Evolutionary conservation across 2,888 invertebrate species (phyloP), one percentile per base, ranked within the genome.

Genomic region (Lypha dubia): DNA sequence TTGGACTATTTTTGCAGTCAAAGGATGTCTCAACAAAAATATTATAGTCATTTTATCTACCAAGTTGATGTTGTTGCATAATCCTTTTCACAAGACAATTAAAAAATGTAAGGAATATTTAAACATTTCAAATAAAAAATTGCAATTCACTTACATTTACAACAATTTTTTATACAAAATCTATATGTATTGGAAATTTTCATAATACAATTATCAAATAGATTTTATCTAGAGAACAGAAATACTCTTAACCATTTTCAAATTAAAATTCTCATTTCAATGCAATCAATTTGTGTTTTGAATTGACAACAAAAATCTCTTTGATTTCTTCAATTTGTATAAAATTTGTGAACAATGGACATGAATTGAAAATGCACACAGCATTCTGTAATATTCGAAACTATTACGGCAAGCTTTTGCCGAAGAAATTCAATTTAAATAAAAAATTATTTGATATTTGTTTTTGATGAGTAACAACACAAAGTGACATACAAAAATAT

Each of bases 311-410:
- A 15, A 15, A 58, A 58, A 46, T 58, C 32, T 32, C 17, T 44
- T 71, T 44, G 44, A 44, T 58, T 71, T 58, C 56, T 44, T 20
- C 58, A 56, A 71, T 71, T 58, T 58, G 53, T 22, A 38, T 15
- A 28, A 24, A 41, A 41, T 70, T 41, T 70, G 11, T 38, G 7
- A 41, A 70, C 15, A 28, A 44, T 28, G 9, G 13, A 44, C 17
- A 32, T 71, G 58, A 56, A 71, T 71, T 41, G 44, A 44, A 58
- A 58, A 44, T 58, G 44, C 9, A 28, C 0, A 9, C 53, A 0
- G 17, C 9, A 15, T 41, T 24, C 20, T 22, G 24, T 20, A 13
- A 22, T 38, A 9, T 5, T 9, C 1, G 1, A 49, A 20, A 1
- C 20, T 7, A 49, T 20, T 17, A 9, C 20, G 20, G 9, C 49